Base-by-base conservation (phyloP, 2,797 vertebrate species). In the Liasis olivaceus region DNA sequence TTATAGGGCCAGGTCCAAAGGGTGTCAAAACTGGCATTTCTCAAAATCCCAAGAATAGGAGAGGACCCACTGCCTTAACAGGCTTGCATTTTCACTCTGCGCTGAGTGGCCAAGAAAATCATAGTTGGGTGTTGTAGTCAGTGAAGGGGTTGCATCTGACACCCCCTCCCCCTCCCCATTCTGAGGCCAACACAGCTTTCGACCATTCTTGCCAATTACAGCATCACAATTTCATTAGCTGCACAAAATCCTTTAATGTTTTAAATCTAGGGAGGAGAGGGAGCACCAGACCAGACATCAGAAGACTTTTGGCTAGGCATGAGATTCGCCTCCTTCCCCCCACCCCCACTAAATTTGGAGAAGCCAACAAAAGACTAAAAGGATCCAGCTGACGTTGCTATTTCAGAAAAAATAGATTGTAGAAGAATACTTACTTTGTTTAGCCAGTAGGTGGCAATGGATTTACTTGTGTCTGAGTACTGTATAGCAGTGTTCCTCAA, bases 361-460 rank as follows among this genome's bases (percentile, higher is more conserved):
- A 6, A 84, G 13, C 7, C 47, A 47, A 56, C 17, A 31, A 69
- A 13, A 64, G 28, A 72, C 9, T 42, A 85, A n/a, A 60, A 85
- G 31, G 69, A 26, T 26, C 12, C 36, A 24, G 12, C 26, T n/a
- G 84, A 92, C 14, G 1, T 8, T 42, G n/a, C 62, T 31, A 22
- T 66, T 85, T 64, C 24, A 89, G 26, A 6, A 51, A 63, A 69
- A 89, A 54, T 11, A 20, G 64, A 9, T 28, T 86, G 64, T 22
- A 91, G 9, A 81, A 81, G 3, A 81, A 81, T 36, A 72, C 11
- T 87, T 20, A 31, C 54, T 31, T 2, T 17, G 13, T 31, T 77
- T 77, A 88, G 66, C 56, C 91, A 92, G 58, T 92, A 81, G 86
- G 47, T 92, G 91, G 87, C 91, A 88, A 1, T 92, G 69, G 42